These are phyloP conservation scores for Bombus pyrosoma DNA, from an alignment of 1,140 invertebrate species.

Conservation along the genomic window DNA sequence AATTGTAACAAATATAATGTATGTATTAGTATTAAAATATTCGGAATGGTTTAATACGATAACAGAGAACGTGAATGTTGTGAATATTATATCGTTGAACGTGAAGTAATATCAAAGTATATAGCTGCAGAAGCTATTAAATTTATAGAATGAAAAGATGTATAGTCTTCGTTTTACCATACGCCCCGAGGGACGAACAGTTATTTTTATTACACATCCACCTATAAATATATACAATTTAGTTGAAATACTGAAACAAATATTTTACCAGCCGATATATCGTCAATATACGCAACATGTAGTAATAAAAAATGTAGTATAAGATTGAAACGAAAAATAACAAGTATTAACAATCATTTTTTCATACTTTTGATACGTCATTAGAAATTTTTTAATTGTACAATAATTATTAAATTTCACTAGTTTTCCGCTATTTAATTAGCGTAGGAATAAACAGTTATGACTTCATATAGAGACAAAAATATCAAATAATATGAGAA, in stretches of 20 bases:
- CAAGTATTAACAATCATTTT: no score
- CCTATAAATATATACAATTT: not conserved
- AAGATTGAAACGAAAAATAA: no score
- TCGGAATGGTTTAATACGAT: no score
- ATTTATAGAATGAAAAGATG: not conserved
- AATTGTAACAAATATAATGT: no score
- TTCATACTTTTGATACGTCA: no score
- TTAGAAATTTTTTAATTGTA: no score
- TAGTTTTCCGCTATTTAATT: no score
- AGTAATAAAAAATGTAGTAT: not conserved
- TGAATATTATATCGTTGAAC: not conserved
- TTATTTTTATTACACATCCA: not conserved
- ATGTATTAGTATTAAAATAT: no score
- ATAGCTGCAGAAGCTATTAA: not conserved
- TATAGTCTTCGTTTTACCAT: not conserved
- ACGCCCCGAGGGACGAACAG: not conserved
- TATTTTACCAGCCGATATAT: not conserved
- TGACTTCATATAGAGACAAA: no score
- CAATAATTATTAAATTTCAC: no score
- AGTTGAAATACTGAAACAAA: not conserved
- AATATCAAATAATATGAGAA: no score
- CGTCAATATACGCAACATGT: not conserved
- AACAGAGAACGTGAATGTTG: not conserved
- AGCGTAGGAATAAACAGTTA: no score
- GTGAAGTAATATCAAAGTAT: not conserved